Conservation (phyloP, 1,140 invertebrate genomes). For the Lerema accius region DNA sequence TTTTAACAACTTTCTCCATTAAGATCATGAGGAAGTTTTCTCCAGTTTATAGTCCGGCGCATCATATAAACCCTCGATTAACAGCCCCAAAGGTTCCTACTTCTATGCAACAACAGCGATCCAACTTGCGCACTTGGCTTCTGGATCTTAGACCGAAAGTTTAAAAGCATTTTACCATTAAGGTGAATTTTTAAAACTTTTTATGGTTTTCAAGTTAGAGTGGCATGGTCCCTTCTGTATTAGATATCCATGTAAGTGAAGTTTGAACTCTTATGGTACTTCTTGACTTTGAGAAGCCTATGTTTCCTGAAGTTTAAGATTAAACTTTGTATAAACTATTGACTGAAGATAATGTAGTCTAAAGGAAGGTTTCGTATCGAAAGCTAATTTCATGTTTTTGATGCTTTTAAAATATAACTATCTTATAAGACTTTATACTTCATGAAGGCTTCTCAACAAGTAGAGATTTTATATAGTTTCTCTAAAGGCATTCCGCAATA, state of each 20-base stretch:
- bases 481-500: conserved; percentile 9
- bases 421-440: conserved; percentile 11
- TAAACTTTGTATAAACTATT: background rate
- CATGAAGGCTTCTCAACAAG: conserved; percentile 10
- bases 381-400: too few species aligned
- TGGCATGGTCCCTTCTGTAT: conserved; percentile 24
- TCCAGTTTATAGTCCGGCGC: conserved; percentile 10
- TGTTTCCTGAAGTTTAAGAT: background rate
- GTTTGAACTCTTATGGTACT: conserved; percentile 11
- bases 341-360: too few species aligned
- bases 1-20: background rate
- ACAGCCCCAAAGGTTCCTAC: conserved; percentile 3
- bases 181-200: conserved; percentile 33
- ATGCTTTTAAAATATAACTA: background rate
- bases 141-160: conserved; percentile 22
- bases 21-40: conserved; percentile 2
- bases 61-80: conserved; percentile 30
- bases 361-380: too few species aligned
- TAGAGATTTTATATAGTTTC: conserved; percentile 19
- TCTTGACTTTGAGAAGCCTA: background rate
- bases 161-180: conserved; percentile 33
- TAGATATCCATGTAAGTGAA: conserved; percentile 8
- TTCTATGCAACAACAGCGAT: conserved; percentile 26
- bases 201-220: conserved; percentile 31
- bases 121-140: conserved; percentile 21